Evolutionary conservation across 2,888 invertebrate genomes (phyloP), one percentile per base, ranked within the genome.

Genomic region (Philopedon plagiatum): DNA sequence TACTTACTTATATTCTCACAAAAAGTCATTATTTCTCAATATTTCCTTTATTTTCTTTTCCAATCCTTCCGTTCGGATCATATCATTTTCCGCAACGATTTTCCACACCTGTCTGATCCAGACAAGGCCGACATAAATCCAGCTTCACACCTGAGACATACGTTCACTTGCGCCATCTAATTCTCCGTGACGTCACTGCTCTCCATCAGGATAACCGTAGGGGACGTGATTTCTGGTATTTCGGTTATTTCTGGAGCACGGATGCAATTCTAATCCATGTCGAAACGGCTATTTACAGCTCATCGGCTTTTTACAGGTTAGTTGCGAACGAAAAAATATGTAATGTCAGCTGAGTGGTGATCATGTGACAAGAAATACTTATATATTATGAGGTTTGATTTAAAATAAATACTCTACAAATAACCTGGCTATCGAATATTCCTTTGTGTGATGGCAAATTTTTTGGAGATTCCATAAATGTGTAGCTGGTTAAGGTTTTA

Each of bases 141-240:
- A 13, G 15, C 32, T 29, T 15, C 60, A 61, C 68, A 68, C 61
- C 67, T 61, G 51, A 41, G 39, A 68, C 39, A 15, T 39, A 21
- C 39, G 26, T 60, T 54, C 61, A 56, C 56, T 58, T 15, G 44
- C 61, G 54, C 46, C 39, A 71, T 66, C 46, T 57, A 72, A 72
- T 67, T 62, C 58, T 18, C 63, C 46, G 49, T 63, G 67, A 72
- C 61, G 67, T 67, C 67, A 72, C 62, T n/a, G 54, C 61, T 49
- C 44, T 34, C 49, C 39, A 44, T 46, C 34, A 63, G 32, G 67
- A 67, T 67, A 72, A 62, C 60, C 49, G 61, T 23, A 49, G 29
- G 29, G 54, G 72, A 72, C 72, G 67, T 72, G 72, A 67, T 72
- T 72, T 21, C 51, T 37, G 37, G 51, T 60, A 34, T 67, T 72